Evolutionary conservation across 2,113 vertebrate genomes (phyloP), one percentile per base, ranked within the genome.

Genomic region (Atherinomorus stipes): DNA sequence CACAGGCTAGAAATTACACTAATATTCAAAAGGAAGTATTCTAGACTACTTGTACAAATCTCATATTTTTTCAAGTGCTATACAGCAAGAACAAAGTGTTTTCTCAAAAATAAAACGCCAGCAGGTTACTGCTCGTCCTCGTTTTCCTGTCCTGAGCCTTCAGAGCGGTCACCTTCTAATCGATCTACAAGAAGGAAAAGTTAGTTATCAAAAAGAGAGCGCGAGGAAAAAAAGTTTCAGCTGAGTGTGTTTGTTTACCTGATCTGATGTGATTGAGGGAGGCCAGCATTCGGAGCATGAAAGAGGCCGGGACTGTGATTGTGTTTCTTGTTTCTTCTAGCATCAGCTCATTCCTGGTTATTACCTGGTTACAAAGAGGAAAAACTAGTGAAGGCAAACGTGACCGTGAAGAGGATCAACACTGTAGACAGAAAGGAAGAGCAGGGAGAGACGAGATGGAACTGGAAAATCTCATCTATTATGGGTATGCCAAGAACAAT

Each of bases 261-360:
- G 97, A 96, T 93, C 98, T 94, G 90, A 99, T 97, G 79, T 99
- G 97, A 90, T 99, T 99, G 74, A 99, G 85, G 0, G 98, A 99
- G 40, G 97, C 98, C 91, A 99, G 86, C 97, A 99, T 99, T 78
- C 98, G 91, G 73, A 99, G 90, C 98, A 99, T 99, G 90, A 99
- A 99, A 56, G 98, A 99, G 60, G 98, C 98, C 28, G 98, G 98
- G 74, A 99, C 98, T 19, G 98, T 99, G 77, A 99, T 99, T 74
- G 98, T 99, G 90, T 99, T 99, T 86, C 98, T 96, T 0, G 98
- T 99, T 89, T 99, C 98, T 78, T 99, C 98, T 84, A 99, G 89
- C 97, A 99, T 99, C 85, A 99, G 91, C 83, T 99, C 98, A 65
- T 99, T 99, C 23, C 98, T 95, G 80, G 96, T 96, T 89, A 99